A percentile compares a stretch with the other conserved stretches of the same genome.
phyloP scores from a whole-genome alignment of 2,888 invertebrate genomes.

The Carabus problematicus region DNA sequence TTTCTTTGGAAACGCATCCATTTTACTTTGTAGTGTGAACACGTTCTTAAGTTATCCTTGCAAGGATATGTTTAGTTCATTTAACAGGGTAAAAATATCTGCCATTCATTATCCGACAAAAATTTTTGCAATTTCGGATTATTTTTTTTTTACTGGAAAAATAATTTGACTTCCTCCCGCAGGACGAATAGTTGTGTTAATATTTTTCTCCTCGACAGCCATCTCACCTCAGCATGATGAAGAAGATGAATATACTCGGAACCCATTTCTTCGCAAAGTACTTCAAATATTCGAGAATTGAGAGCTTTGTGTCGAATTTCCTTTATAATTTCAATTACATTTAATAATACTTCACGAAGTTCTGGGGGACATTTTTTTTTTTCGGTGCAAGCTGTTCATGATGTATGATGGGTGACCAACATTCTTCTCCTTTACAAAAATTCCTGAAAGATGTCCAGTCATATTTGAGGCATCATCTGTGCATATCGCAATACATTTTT shows the following conservation, averaged over 20 bases:
- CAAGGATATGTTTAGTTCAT: slow-evolving; percentile 34
- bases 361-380: slow-evolving; percentile 39
- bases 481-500: slow-evolving; percentile 40
- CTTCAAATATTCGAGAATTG: slow-evolving; percentile 39
- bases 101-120: slow-evolving; percentile 37
- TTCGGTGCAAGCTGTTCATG: slow-evolving; percentile 35
- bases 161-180: slow-evolving; percentile 39
- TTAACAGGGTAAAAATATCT: slow-evolving; percentile 38
- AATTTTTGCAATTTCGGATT: slow-evolving; percentile 36
- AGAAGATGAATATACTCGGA: slow-evolving; percentile 41
- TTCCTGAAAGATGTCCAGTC: slow-evolving; percentile 28
- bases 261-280: slow-evolving; percentile 40
- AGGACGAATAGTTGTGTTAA: slow-evolving; percentile 34
- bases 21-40: slow-evolving; percentile 40
- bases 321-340: slow-evolving; percentile 19
- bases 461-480: slow-evolving; percentile 34
- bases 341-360: not conserved
- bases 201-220: slow-evolving; percentile 44
- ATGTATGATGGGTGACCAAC: slow-evolving; percentile 37
- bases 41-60: slow-evolving; percentile 38
- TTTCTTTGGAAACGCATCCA: slow-evolving; percentile 35
- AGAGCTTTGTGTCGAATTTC: slow-evolving; percentile 37
- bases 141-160: slow-evolving; percentile 37
- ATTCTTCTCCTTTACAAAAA: slow-evolving; percentile 26
- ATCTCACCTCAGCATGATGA: slow-evolving; percentile 45